Evolutionary conservation across 2,113 vertebrate species (phyloP), one percentile per base, ranked within the genome.

Genomic region (Hippocampus guttulatus): DNA sequence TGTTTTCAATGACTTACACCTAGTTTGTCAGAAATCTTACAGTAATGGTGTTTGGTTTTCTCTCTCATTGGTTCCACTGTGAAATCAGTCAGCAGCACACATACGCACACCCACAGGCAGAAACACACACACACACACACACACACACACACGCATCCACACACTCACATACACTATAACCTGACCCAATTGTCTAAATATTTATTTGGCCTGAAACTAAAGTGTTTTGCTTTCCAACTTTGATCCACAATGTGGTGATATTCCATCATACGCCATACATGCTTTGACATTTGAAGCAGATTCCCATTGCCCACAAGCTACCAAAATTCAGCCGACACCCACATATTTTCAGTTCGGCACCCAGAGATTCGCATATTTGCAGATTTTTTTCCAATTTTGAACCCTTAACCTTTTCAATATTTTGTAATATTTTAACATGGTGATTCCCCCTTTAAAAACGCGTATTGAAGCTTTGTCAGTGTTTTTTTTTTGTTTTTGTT

Each of bases 171-270:
- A 15, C 23, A 81, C 64, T 70, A 77, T 75, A 84, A 81, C 77
- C 61, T 76, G 64, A 52, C 68, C 54, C 63, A 4, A 66, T 33
- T 66, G 43, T 70, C 69, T 63, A 86, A 85, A 81, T 84, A 79
- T 87, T 89, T 83, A 85, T 82, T 79, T 81, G 68, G 45, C 73
- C 71, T 43, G 68, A 54, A 84, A 79, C 82, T 40, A 69, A 79
- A 81, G 67, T 14, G 1, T 77, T 75, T 85, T 83, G 70, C 86
- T 80, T 78, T 71, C 66, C 62, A 45, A 66, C 72, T 75, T 73
- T 80, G 69, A 88, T 79, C 33, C 65, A 75, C 79, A 82, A 57
- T 78, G 43, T 78, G 77, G 74, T 64, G 38, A 81, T 80, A 61
- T 82, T 81, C 78, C 67, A 84, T 85, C 69, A 25, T 69, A 51